These are phyloP conservation scores for Chaenocephalus aceratus DNA, from an alignment of 2,113 vertebrate genomes.

Conservation along the genomic window DNA sequence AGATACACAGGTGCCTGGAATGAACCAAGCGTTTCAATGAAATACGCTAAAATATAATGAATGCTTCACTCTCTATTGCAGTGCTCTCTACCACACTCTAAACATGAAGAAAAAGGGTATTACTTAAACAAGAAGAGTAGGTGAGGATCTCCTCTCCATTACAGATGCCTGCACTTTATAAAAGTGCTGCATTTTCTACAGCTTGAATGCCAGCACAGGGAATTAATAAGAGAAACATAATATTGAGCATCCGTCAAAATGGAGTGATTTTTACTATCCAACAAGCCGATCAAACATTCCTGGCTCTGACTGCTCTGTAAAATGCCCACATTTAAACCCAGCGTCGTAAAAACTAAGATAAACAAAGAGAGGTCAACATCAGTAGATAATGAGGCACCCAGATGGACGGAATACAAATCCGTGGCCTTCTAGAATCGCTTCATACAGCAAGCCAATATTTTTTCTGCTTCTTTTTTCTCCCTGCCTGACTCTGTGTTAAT, in stretches of 20 bases:
- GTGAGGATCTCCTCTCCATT: constrained; percentile 11
- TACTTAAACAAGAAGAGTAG: constrained; percentile 16
- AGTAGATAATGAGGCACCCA: constrained; percentile 43
- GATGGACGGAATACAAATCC: constrained; percentile 27
- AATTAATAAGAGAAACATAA: background rate
- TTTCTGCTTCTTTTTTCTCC: background rate
- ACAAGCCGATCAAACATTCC: background rate
- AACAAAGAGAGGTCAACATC: constrained; percentile 29
- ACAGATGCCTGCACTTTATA: constrained; percentile 17
- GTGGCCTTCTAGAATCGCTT: constrained; percentile 14
- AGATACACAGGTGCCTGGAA: constrained; percentile 22
- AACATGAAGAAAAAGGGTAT: constrained; percentile 30
- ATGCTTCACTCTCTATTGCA: constrained; percentile 39
- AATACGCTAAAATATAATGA: constrained; percentile 46
- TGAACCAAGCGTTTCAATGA: constrained; percentile 28
- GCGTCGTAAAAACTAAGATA: constrained; percentile 11
- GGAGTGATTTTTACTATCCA: background rate
- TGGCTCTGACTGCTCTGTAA: background rate
- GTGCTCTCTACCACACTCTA: constrained; percentile 4
- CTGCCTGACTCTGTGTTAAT: constrained; percentile 24
- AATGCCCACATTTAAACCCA: constrained; percentile 19
- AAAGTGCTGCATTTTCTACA: constrained; percentile 29
- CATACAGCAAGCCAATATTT: constrained; percentile 23
- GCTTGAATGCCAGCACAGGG: constrained; percentile 1
- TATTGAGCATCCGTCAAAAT: background rate